These are phyloP conservation scores for Julus scanicus DNA, from an alignment of 2,888 invertebrate genomes.

Conservation along the genomic window DNA sequence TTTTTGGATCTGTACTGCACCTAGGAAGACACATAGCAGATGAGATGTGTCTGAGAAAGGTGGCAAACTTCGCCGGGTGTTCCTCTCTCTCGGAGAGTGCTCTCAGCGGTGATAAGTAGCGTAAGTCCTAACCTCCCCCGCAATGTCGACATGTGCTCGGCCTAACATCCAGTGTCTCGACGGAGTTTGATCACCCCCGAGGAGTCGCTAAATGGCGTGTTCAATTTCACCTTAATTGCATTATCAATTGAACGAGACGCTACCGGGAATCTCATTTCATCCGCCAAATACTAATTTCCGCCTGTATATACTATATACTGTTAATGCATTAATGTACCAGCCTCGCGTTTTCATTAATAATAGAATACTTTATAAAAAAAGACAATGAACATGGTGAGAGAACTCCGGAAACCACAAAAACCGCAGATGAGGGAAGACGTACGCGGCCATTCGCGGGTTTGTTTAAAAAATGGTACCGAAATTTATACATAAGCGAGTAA, in stretches of 20 bases:
- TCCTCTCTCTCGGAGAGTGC: background rate
- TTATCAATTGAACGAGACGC: conserved; percentile 15
- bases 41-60: background rate
- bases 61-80: background rate
- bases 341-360: background rate
- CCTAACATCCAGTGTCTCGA: background rate
- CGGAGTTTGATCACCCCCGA: background rate
- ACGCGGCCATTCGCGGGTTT: background rate
- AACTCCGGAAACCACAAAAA: background rate
- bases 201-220: conserved; percentile 28
- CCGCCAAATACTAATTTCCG: background rate
- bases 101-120: background rate
- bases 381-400: background rate
- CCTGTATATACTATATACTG: background rate
- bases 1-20: too few species aligned
- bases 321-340: background rate
- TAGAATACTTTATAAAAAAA: background rate
- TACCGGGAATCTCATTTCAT: background rate
- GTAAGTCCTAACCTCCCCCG: background rate
- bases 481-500: too few species aligned
- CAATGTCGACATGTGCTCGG: background rate
- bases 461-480: too few species aligned
- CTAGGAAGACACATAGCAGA: too few species aligned
- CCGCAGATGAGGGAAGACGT: background rate
- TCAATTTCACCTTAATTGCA: conserved; percentile 36